Base-by-base conservation (phyloP, 2,888 invertebrate species). In the Drosophila nr. medialis region DNA sequence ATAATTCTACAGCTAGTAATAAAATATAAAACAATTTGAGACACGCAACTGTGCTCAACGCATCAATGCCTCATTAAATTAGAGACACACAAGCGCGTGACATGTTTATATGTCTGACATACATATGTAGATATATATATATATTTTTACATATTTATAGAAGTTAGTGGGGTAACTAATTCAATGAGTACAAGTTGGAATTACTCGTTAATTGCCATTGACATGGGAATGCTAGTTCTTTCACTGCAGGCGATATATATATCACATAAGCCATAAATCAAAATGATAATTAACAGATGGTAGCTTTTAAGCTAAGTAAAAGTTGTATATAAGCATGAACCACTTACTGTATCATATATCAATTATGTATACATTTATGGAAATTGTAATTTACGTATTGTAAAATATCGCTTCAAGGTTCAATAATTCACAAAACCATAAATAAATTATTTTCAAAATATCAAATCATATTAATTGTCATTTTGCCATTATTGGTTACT, bases 51-150 rank as follows among this genome's bases (percentile, higher is more conserved):
- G 59, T 64, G 59, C 42, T 77, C 58, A 76, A 83, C 83, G 87
- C 87, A 71, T 86, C 87, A 81, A 83, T 87, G 87, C 81, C 68
- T 64, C 70, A 68, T 61, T 63, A 84, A 86, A 86, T 84, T 86
- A 69, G 65, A 64, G 69, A 67, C 64, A 61, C 51, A 74, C 75
- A 84, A 70, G 68, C 79, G 69, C 77, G 75, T 81, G 73, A 80
- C 61, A 72, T 80, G 72, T 61, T 75, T 68, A 62, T 66, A 11
- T 29, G 13, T 38, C 27, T 18, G 24, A 49, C 8, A 40, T 34
- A 45, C 13, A 32, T 34, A 65, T 29, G n/a, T n/a, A 61, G n/a
- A 36, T 21, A 48, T 38, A 64, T n/a, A 36, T 40, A 21, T 21
- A 13, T 11, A 29, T n/a, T 30, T n/a, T 7, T 7, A 21, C 32